Evolutionary conservation across 2,113 vertebrate species (phyloP).

Genomic region (Alouatta palliata): DNA sequence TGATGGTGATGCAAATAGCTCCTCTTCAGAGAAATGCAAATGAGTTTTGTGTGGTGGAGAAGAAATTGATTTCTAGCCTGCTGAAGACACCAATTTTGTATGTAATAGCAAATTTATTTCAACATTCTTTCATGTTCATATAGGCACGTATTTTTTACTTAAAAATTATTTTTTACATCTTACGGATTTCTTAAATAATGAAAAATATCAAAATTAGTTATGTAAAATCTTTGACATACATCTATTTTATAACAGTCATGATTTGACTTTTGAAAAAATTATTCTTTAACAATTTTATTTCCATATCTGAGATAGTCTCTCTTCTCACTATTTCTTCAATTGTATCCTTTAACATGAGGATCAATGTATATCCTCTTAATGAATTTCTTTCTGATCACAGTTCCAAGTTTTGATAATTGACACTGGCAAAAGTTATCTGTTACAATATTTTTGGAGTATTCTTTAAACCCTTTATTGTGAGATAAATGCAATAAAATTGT

Average conservation of each 20-base stretch:
- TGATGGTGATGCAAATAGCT: neutral
- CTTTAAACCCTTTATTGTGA: neutral
- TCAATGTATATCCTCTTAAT: neutral
- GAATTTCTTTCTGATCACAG: neutral
- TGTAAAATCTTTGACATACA: neutral
- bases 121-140: neutral
- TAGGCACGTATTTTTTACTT: neutral
- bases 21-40: neutral
- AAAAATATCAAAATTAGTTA: neutral
- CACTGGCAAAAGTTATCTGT: neutral
- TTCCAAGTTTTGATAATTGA: neutral
- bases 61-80: neutral
- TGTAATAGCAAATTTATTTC: neutral
- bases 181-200: neutral
- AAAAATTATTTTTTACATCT: neutral
- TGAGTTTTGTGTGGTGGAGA: neutral
- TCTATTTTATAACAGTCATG: neutral
- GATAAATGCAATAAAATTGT: neutral
- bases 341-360: neutral
- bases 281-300: slow-evolving; percentile 24
- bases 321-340: neutral
- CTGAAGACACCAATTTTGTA: neutral
- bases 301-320: neutral
- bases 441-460: neutral
- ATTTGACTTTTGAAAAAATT: slow-evolving; percentile 21